Percentiles rank a stretch among this genome's conserved stretches.
These are phyloP conservation scores for Rallus limicola DNA, from an alignment of 2,113 vertebrate species.

Conservation along the genomic window DNA sequence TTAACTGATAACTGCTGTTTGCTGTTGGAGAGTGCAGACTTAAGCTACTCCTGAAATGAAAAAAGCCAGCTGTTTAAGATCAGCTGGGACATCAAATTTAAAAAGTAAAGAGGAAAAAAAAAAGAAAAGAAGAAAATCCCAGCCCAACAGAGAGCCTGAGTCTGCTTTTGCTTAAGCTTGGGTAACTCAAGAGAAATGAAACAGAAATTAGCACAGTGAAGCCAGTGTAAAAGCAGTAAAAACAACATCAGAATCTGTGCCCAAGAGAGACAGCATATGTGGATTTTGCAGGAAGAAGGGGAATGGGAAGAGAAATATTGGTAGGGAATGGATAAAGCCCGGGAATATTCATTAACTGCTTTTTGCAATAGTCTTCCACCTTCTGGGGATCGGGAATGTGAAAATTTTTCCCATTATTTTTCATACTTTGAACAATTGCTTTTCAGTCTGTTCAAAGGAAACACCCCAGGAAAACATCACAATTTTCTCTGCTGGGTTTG, in stretches of 20 bases:
- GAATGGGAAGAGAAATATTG: neutral
- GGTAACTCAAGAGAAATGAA: conserved; percentile 1
- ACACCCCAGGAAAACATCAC: neutral
- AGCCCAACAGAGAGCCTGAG: neutral
- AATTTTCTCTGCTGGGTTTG: neutral
- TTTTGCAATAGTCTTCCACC: neutral
- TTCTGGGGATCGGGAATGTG: neutral
- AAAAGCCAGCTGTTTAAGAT: conserved; percentile 39
- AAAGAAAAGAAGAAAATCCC: neutral
- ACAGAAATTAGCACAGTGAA: neutral
- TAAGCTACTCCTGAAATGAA: conserved; percentile 33
- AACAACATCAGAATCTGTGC: neutral
- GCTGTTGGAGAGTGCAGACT: neutral
- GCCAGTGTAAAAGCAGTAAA: neutral
- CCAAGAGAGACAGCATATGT: neutral
- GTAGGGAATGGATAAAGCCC: neutral
- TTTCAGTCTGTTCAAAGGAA: neutral
- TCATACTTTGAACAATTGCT: neutral
- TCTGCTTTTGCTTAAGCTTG: neutral
- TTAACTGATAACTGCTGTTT: conserved; percentile 62
- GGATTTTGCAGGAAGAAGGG: neutral
- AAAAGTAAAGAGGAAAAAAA: neutral
- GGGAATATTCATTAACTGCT: neutral
- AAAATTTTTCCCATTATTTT: neutral
- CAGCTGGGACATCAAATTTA: conserved; percentile 44